phyloP scores from a whole-genome alignment of 2,113 vertebrate genomes.

The Tragelaphus scriptus region DNA sequence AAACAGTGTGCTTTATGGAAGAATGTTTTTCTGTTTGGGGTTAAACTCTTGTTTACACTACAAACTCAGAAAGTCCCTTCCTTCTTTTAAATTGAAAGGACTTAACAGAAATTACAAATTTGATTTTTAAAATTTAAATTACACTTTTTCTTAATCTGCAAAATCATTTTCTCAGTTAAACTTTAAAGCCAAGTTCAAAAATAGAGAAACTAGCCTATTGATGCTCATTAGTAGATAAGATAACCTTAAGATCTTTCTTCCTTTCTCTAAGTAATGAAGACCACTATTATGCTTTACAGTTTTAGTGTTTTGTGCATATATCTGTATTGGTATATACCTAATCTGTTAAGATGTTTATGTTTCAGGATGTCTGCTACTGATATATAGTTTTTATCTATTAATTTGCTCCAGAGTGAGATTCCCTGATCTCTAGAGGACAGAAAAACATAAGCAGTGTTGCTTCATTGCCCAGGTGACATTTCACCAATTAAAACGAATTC shows the following conservation, averaged over 20 bases:
- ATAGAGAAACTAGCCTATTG: not conserved
- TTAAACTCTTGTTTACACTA: constrained; percentile 54
- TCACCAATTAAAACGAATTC: not conserved
- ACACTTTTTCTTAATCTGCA: not conserved
- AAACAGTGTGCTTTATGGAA: constrained; percentile 45
- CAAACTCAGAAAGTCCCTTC: constrained; percentile 22
- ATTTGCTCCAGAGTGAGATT: not conserved
- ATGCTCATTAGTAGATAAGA: not conserved
- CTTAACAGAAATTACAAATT: constrained; percentile 2
- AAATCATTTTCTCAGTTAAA: constrained; percentile 14
- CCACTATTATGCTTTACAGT: not conserved
- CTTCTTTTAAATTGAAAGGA: not conserved
- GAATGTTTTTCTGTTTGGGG: constrained; percentile 51
- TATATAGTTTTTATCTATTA: not conserved
- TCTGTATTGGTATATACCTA: not conserved
- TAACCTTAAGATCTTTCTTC: not conserved
- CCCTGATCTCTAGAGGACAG: not conserved
- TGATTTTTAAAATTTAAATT: constrained; percentile 33
- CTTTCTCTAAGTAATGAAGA: not conserved
- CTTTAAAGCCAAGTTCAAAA: not conserved
- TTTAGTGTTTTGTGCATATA: not conserved
- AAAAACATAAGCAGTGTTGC: not conserved
- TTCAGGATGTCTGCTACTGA: not conserved
- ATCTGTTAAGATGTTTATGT: not conserved
- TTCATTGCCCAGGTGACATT: constrained; percentile 20